Evolutionary conservation across 1,140 invertebrate genomes (phyloP), one percentile per base, ranked within the genome.

Genomic region (Lanistes nyassanus): DNA sequence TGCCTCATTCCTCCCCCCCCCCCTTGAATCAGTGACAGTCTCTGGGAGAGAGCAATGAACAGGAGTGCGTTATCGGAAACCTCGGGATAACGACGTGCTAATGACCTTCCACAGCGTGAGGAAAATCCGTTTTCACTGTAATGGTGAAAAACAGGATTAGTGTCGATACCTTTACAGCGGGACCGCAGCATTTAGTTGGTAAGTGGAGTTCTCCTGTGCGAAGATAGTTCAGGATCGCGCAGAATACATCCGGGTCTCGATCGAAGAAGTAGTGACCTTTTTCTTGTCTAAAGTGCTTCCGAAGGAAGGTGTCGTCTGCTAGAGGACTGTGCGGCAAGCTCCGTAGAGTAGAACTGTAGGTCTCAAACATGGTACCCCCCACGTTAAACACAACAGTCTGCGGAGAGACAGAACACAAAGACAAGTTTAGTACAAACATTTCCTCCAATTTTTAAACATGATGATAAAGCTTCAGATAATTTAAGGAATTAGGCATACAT

Each of bases 191-290:
- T 47, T 81, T 80, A 5, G 82, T 79, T 0, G 87, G 86, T n/a
- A 87, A 74, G 65, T 88, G 87, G 5, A 88, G 77, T 75, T 87
- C 83, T 21, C 86, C 87, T 23, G 81, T 86, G 4, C 85, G 79
- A 4, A 85, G 78, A 76, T 82, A 85, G 68, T 88, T 83, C 47
- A 88, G 70, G 34, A 88, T 81, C 36, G 79, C 79, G 68, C 80
- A 77, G 71, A 85, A 85, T 53, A 80, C 75, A 51, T 80, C 83
- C 16, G 83, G 83, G 70, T 86, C 82, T 11, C 84, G 53, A 36
- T 86, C 85, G 64, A 86, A 86, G 75, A 85, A 86, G 68, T 85
- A 85, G 19, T 85, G 83, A 84, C 95, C 94, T 81, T 93, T 93
- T 84, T 98, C 97, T 16, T 78, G 36, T 29, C 81, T 76, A 79